Conservation (phyloP, 1,140 invertebrate species). For the Tetramorium parvispinum region DNA sequence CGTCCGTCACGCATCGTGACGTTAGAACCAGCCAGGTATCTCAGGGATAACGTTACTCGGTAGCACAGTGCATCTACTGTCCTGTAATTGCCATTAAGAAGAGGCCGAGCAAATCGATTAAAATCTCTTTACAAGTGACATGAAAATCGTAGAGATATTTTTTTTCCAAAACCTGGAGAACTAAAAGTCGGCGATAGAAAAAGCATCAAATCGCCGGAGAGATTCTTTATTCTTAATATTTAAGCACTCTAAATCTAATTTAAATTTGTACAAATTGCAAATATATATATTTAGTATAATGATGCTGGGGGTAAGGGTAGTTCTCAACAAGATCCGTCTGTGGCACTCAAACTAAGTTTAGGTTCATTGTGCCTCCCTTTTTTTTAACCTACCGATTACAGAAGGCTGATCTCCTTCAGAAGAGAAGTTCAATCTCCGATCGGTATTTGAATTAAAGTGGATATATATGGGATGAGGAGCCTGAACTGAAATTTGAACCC, state of each 20-base stretch:
- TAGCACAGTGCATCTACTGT: constrained; percentile 55
- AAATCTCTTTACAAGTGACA: not conserved
- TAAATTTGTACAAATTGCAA: not conserved
- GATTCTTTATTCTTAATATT: not conserved
- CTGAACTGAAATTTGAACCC: too few species aligned
- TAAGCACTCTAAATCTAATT: not conserved
- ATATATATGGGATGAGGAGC: too few species aligned
- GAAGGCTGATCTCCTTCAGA: too few species aligned
- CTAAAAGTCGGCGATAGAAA: not conserved
- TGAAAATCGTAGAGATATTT: not conserved
- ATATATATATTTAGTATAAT: too few species aligned
- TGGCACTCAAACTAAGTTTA: too few species aligned
- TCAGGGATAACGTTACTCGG: constrained; percentile 82
- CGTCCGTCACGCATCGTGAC: constrained; percentile 81
- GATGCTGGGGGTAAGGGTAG: too few species aligned
- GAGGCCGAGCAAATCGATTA: constrained; percentile 1
- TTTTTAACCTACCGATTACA: too few species aligned
- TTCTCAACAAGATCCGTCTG: too few species aligned
- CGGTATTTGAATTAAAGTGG: too few species aligned
- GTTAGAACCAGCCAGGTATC: constrained; percentile 81
- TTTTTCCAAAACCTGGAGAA: not conserved
- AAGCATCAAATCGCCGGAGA: not conserved
- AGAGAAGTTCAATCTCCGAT: too few species aligned
- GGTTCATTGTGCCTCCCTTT: too few species aligned
- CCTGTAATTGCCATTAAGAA: constrained; percentile 70